Percentiles rank a stretch among this genome's conserved stretches.
Evolutionary conservation across 2,888 invertebrate species (phyloP).

Genomic region (Hanleya hanleyi): DNA sequence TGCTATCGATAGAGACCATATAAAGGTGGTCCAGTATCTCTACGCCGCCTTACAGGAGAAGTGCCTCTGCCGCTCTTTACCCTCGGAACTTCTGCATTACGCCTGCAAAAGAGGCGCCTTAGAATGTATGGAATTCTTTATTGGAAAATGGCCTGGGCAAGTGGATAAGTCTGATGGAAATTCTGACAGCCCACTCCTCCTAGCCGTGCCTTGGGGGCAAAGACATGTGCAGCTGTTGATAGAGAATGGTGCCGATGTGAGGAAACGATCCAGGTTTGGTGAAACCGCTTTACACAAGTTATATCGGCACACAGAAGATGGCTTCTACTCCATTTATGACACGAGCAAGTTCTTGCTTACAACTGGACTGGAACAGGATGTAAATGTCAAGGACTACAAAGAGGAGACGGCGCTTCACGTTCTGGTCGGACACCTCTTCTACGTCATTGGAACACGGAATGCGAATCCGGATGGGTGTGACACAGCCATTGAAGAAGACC

Average conservation of each 20-base stretch:
- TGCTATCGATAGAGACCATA: constrained; percentile 65
- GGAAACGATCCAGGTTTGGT: constrained; percentile 81
- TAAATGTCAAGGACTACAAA: constrained; percentile 82
- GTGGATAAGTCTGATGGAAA: constrained; percentile 74
- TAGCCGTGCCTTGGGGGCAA: constrained; percentile 82
- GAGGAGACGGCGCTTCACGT: constrained; percentile 83
- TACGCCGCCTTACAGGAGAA: constrained; percentile 74
- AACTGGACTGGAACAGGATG: constrained; percentile 81
- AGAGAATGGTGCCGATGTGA: constrained; percentile 81
- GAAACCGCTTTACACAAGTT: constrained; percentile 76
- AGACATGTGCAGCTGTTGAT: constrained; percentile 78
- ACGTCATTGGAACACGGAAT: constrained; percentile 68
- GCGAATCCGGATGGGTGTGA: constrained; percentile 78
- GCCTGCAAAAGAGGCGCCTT: constrained; percentile 78
- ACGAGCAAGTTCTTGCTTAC: constrained; percentile 82
- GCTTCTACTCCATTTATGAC: constrained; percentile 77
- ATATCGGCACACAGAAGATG: constrained; percentile 73
- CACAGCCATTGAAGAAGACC: constrained; percentile 72
- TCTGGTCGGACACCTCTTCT: constrained; percentile 74
- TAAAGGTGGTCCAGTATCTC: constrained; percentile 60
- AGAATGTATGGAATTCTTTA: constrained; percentile 62
- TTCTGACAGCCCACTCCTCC: constrained; percentile 86
- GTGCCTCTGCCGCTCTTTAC: constrained; percentile 24
- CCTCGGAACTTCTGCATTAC: constrained; percentile 65
- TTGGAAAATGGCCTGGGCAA: constrained; percentile 55